A percentile compares a stretch with the other conserved stretches of the same genome.
phyloP scores from a whole-genome alignment of 2,113 vertebrate genomes.

The Lagopus muta region DNA sequence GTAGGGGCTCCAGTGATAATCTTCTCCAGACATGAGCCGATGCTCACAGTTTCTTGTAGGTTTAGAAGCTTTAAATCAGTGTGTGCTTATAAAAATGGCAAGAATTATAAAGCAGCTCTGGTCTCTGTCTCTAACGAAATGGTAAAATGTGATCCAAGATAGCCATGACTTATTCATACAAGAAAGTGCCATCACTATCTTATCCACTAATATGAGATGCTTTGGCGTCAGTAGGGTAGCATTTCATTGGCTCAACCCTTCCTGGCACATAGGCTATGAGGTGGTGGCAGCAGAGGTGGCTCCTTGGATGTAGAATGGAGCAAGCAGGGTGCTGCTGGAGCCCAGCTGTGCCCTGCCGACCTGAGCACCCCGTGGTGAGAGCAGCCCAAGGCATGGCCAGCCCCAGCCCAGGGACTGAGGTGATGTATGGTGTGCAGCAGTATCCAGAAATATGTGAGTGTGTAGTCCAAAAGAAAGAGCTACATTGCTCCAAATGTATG shows the following conservation, averaged over 20 bases:
- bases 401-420: too few species aligned
- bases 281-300: accelerated
- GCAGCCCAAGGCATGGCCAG: neutral
- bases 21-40: neutral
- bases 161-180: neutral
- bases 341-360: neutral
- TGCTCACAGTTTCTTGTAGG: neutral
- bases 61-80: neutral
- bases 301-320: neutral
- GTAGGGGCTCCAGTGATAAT: neutral
- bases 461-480: neutral
- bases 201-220: neutral
- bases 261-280: accelerated
- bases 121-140: neutral
- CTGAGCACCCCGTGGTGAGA: neutral
- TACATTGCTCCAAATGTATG: neutral
- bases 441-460: neutral
- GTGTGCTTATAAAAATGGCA: neutral
- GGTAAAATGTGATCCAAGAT: neutral
- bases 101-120: neutral
- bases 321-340: accelerated
- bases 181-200: neutral
- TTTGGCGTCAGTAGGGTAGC: neutral
- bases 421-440: neutral
- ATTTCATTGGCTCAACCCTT: neutral